Percentiles rank a stretch among this genome's conserved stretches.
phyloP scores from a whole-genome alignment of 1,140 invertebrate species.

The Micrasema minimum region DNA sequence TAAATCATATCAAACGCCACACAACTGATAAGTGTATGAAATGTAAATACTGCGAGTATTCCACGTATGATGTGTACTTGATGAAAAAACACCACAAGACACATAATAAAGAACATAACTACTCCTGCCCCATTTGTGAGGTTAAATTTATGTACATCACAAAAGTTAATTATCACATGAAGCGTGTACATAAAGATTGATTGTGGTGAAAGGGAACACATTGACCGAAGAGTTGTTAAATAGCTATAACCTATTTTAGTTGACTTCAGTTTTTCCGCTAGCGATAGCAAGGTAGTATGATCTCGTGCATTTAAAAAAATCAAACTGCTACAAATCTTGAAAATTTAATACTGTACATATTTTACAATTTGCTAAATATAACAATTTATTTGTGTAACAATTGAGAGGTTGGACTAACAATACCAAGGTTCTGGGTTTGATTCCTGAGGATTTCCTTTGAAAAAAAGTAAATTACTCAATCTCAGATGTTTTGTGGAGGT shows the following conservation, averaged over 20 bases:
- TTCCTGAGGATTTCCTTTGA: no score
- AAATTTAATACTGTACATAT: no score
- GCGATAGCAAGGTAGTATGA: no score
- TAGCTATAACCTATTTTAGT: neutral
- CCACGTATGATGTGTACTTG: neutral
- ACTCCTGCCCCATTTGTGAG: slow-evolving; percentile 29
- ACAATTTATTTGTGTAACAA: no score
- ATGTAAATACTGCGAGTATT: slow-evolving; percentile 21
- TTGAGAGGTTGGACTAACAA: no score
- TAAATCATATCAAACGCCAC: slow-evolving; percentile 46
- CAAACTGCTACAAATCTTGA: no score
- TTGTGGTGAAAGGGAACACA: slow-evolving; percentile 58
- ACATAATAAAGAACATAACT: slow-evolving; percentile 24
- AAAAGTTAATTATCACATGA: slow-evolving; percentile 64
- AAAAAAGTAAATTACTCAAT: no score
- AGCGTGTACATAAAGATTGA: slow-evolving; percentile 59
- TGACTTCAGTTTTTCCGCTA: no score
- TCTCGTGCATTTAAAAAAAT: no score
- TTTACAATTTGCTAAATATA: no score
- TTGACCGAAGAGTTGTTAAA: neutral
- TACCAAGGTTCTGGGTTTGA: no score
- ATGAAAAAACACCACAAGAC: slow-evolving; percentile 13
- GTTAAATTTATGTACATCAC: slow-evolving; percentile 64
- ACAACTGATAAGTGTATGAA: slow-evolving; percentile 1
- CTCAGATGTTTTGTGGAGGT: no score